Conservation (phyloP, 2,113 vertebrate genomes). For the Platysternon megacephalum region DNA sequence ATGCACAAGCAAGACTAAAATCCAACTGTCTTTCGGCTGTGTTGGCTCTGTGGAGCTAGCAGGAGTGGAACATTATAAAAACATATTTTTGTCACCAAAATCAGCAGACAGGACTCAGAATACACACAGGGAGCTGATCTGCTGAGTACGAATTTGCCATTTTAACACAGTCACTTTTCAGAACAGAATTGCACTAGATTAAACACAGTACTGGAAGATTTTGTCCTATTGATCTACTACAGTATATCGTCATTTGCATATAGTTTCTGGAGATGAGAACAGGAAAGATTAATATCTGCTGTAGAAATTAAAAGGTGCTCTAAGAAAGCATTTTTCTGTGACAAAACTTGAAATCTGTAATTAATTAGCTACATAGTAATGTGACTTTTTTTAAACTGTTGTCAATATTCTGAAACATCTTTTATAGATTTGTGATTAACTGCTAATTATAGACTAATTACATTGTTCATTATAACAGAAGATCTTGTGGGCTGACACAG, state of each 20-base stretch:
- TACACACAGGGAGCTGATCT: neutral
- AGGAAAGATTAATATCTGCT: slow-evolving; percentile 40
- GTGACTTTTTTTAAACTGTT: slow-evolving; percentile 68
- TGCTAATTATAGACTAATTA: slow-evolving; percentile 81
- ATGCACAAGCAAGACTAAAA: neutral
- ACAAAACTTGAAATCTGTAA: slow-evolving; percentile 62
- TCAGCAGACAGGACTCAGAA: neutral
- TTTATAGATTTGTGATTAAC: slow-evolving; percentile 81
- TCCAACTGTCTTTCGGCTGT: neutral
- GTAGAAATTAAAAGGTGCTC: slow-evolving; percentile 54
- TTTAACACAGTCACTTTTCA: neutral
- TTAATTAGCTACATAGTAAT: slow-evolving; percentile 75
- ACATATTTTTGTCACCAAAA: neutral
- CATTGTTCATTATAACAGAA: slow-evolving; percentile 66
- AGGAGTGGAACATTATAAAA: neutral
- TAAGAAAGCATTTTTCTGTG: slow-evolving; percentile 65
- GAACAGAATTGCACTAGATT: neutral
- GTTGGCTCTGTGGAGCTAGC: neutral
- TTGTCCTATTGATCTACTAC: slow-evolving; percentile 15
- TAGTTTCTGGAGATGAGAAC: slow-evolving; percentile 9
- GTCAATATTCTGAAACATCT: slow-evolving; percentile 78
- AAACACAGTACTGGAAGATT: slow-evolving; percentile 19
- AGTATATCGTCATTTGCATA: slow-evolving; percentile 1
- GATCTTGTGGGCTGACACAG: slow-evolving; percentile 59
- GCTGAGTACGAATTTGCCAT: neutral